Conservation (phyloP, 2,888 invertebrate species). For the Ectobius pallidus region DNA sequence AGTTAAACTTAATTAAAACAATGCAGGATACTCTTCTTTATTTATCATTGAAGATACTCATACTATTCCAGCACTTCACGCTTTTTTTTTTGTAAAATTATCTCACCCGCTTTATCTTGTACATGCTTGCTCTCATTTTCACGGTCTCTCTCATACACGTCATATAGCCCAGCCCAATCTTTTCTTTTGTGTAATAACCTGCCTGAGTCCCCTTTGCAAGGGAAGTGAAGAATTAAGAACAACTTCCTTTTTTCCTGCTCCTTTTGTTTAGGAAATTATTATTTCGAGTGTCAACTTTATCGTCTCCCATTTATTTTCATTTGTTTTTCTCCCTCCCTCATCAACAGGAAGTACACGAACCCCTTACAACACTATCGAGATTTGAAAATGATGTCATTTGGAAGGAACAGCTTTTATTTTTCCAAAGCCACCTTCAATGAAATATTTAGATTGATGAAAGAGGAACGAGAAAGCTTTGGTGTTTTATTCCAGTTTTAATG, state of each 20-base stretch:
- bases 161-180: slow-evolving; percentile 31
- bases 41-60: too few species aligned
- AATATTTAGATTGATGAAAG: background rate
- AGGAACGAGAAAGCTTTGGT: background rate
- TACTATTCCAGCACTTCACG: too few species aligned
- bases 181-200: slow-evolving; percentile 37
- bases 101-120: too few species aligned
- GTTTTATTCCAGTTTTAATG: background rate
- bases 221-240: slow-evolving; percentile 41
- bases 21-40: too few species aligned
- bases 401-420: slow-evolving; percentile 9
- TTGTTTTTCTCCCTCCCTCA: slow-evolving; percentile 31
- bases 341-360: slow-evolving; percentile 5
- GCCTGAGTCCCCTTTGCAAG: slow-evolving; percentile 27
- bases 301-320: slow-evolving; percentile 42
- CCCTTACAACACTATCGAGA: slow-evolving; percentile 31
- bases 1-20: too few species aligned
- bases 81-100: too few species aligned
- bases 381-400: slow-evolving; percentile 32
- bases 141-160: slow-evolving; percentile 23
- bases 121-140: too few species aligned
- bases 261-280: slow-evolving; percentile 42
- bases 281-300: slow-evolving; percentile 43
- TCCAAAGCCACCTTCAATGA: background rate
- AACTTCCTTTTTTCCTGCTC: slow-evolving; percentile 36